Evolutionary conservation across 1,140 invertebrate genomes (phyloP), one percentile per base, ranked within the genome.

Genomic region (Oreohelix idahoensis): DNA sequence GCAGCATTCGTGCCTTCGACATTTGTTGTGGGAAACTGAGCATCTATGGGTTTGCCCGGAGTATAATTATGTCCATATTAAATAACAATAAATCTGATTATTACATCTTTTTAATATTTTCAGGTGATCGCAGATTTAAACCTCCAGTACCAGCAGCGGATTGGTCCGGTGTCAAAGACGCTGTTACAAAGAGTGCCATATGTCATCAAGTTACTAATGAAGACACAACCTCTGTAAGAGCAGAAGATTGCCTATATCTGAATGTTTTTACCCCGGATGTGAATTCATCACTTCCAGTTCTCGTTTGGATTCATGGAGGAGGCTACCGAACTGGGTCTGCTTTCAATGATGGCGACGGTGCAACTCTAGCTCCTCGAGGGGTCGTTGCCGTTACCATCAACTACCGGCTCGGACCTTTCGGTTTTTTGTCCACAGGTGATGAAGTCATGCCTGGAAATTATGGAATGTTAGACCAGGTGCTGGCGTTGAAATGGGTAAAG

Each of bases 311-410:
- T 17, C 79, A 81, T 29, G 79, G 79, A 36, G 79, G 79, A 2
- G 36, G 53, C 15, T 77, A 53, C 45, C 53, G 32, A 29, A 29
- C 45, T 26, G 75, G 75, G 17, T 49, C 75, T 8, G 97, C 42
- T 5, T 97, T 49, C 96, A 51, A 32, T 35, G 95, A 98, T 20
- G 74, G 74, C 1, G 35, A 63, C 58, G 53, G 53, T 4, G 35
- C 51, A 1, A 36, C 35, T 4, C 5, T 79, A 2, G 51, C 77
- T n/a, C 77, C 49, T 26, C 53, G 23, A 29, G 45, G 49, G 38
- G 35, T 83, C 29, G 76, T 83, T 29, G 49, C 58, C 5, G 82
- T 74, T 15, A 51, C 69, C 45, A 39, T 78, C 23, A 74, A 84
- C 38, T 78, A 84, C 51, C 73, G 82, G 1, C 76, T 83, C 17